These are phyloP conservation scores for Eilema caniola DNA, from an alignment of 2,888 invertebrate species.

Conservation along the genomic window DNA sequence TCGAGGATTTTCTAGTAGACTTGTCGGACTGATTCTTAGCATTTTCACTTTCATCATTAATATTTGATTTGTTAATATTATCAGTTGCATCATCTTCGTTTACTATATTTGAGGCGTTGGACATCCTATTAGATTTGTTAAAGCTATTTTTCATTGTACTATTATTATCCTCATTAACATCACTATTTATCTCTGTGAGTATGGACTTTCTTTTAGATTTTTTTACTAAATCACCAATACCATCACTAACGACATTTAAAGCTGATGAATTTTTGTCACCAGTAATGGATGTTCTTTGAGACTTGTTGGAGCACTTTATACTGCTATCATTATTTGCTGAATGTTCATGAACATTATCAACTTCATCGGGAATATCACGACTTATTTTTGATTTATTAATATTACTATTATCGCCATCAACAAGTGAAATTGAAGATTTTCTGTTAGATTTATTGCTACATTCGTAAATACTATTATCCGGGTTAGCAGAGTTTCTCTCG, in stretches of 20 bases:
- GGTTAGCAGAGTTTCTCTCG: conserved; percentile 35
- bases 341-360: not conserved
- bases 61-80: conserved; percentile 18
- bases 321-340: not conserved
- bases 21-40: conserved; percentile 23
- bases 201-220: conserved; percentile 37
- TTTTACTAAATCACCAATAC: conserved; percentile 28
- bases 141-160: not conserved
- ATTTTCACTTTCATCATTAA: not conserved
- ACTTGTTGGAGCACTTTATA: not conserved
- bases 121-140: not conserved
- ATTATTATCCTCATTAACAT: conserved; percentile 17
- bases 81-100: conserved; percentile 19
- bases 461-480: conserved; percentile 21
- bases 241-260: conserved; percentile 11
- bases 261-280: not conserved
- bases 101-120: not conserved
- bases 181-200: conserved; percentile 2
- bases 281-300: conserved; percentile 4
- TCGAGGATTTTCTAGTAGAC: not conserved
- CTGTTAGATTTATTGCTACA: conserved; percentile 31
- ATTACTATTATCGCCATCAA: not conserved
- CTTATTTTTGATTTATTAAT: conserved; percentile 2
- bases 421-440: conserved; percentile 27
- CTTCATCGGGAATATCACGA: not conserved